Evolutionary conservation across 2,797 vertebrate species (phyloP), one percentile per base, ranked within the genome.

Genomic region (Rhinogobio ventralis): DNA sequence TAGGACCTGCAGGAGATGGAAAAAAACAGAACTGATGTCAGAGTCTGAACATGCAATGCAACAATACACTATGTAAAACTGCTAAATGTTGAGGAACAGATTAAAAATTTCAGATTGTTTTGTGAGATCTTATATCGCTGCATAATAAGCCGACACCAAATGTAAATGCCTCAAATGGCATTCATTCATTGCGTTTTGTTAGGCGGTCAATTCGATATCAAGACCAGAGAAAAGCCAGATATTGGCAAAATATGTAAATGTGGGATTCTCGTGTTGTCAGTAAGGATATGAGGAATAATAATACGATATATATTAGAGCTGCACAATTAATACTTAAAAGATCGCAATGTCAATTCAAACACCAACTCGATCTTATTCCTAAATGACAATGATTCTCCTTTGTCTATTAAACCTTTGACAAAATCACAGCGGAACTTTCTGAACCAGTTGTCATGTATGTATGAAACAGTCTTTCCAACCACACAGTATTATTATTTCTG

Each of bases 1-100:
- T 95, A 95, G 95, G 95, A 93, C 97, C 98, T 99, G 71, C 1
- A 7, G 42, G 30, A 69, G 23, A 85, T 5, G 19, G 13, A 79
- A 45, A 72, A n/a, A 49, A 72, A 5, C 7, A 79, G 36, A 23
- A 25, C 8, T 11, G 33, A 42, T 1, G 7, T 55, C 30, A 82
- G 28, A 25, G 8, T 64, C 39, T 17, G 42, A 62, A 82, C 19
- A 53, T 0, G 19, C 28, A 53, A 75, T 9, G 30, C 20, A 36
- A 30, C 49, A 75, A 75, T 14, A 13, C 17, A 7, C 15, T n/a
- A 39, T 39, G 49, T 7, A n/a, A 33, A 14, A 2, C 33, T 39
- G 7, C 51, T 10, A 57, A 36, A 17, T n/a, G 9, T 11, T 20
- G 17, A 33, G 46, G 5, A 51, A 74, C 28, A 74, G 45, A 46